Base-by-base conservation (phyloP, 2,797 vertebrate genomes). In the Gastrophryne carolinensis region DNA sequence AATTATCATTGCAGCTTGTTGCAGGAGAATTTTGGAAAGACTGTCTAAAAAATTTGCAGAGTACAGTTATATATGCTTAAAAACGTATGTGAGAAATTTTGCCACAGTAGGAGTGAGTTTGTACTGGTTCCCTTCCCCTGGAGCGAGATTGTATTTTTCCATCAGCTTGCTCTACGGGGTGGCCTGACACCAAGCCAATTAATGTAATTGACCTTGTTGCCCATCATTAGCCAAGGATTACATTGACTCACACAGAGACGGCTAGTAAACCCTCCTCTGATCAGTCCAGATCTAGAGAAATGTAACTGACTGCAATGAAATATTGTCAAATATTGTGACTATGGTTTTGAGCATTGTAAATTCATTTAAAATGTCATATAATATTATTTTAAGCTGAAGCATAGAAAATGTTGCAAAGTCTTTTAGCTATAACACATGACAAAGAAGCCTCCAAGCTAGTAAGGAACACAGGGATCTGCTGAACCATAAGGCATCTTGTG, bases 131-230 rank as follows among this genome's bases (percentile, higher is more conserved):
- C 24, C 17, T 11, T 39, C 11, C 52, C 24, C 65, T 41, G 24
- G 24, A 44, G 41, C 50, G 50, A 53, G 8, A 5, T 29, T 68
- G 37, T 44, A 44, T 17, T 67, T 19, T 67, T 52, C 50, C 32
- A 54, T 5, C 9, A 17, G 32, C 54, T n/a, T 29, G 65, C 50
- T 68, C 41, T 53, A 56, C 34, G 39, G 54, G 65, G 65, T 68
- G 65, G 65, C 23, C 19, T 68, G 34, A 68, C 17, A 29, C 23
- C 56, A 34, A 39, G 24, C 50, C 65, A 68, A 68, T 56, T 68
- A 26, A 37, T 41, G 65, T 12, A 56, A 56, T 27, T 68, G 65
- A 68, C 34, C 50, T 56, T 39, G 56, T 29, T 68, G 34, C 4
- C 34, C 13, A n/a, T 37, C 27, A 50, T 66, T 47, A 29, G 32